Conservation (phyloP, 2,113 vertebrate species). For the Loxodonta africana region DNA sequence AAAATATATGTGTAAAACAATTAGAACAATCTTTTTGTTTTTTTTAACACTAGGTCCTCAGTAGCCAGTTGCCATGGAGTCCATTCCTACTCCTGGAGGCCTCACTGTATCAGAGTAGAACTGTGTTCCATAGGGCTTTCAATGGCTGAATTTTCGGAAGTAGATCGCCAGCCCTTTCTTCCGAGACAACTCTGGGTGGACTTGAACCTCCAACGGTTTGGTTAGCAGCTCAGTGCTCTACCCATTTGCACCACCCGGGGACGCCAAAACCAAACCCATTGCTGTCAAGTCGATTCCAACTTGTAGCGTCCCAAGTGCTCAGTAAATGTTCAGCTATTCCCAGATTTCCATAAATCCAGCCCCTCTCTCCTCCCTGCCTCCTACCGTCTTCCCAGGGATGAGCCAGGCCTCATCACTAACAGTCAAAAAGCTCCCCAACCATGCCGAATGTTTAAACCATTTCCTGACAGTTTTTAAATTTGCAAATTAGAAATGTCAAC, state of each 20-base stretch:
- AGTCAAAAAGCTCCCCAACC: neutral
- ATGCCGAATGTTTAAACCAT: slow-evolving; percentile 8
- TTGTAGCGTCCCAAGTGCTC: neutral
- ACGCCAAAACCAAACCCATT: neutral
- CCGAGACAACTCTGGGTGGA: neutral
- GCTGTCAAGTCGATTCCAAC: neutral
- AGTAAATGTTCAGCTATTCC: neutral
- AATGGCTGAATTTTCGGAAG: neutral
- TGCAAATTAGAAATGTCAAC: slow-evolving; percentile 75
- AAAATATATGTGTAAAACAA: neutral
- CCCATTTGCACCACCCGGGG: neutral
- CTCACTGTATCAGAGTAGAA: neutral
- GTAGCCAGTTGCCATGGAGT: neutral
- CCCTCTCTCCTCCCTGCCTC: neutral
- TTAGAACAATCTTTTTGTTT: neutral
- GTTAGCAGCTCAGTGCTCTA: neutral
- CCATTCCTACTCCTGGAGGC: neutral
- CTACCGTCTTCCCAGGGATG: neutral
- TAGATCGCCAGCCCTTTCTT: neutral
- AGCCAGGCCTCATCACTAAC: neutral
- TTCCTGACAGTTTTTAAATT: slow-evolving; percentile 58
- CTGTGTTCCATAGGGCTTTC: neutral
- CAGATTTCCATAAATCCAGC: neutral
- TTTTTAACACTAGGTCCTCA: neutral
- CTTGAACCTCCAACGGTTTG: neutral